Evolutionary conservation across 2,797 vertebrate species (phyloP), one percentile per base, ranked within the genome.

Genomic region (Poeciliopsis paucimaculata): DNA sequence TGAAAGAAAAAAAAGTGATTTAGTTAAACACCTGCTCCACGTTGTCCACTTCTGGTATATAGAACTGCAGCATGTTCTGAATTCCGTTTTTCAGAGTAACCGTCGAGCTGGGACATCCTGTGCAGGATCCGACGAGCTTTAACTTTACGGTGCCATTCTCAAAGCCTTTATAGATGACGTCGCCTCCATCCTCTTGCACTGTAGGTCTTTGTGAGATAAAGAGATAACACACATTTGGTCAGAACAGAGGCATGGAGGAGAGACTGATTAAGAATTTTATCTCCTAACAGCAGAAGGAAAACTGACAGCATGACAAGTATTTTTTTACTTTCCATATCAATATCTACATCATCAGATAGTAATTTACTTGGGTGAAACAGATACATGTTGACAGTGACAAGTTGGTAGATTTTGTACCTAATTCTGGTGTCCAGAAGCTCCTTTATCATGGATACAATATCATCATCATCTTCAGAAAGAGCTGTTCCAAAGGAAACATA

Each of bases 51-150:
- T 97, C 96, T 23, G 96, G 96, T 79, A 97, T 92, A 82, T 97
- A 97, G 89, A 97, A 97, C 88, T 96, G 95, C 82, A 97, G 83
- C 96, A 97, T 97, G 90, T 97, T 97, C 91, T 96, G 95, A 86
- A 97, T 96, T 47, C 96, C 96, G 4, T 93, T 96, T 82, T 83
- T 95, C 75, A 97, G 88, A 1, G 96, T 97, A 43, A 96, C 94
- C 0, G 95, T 92, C 8, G 96, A 96, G 83, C 96, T 96, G 31
- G 96, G 96, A 82, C 96, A 97, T 0, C 96, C 96, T 43, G 96
- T 96, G 88, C 96, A 97, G 76, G 96, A 96, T 16, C 96, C 96
- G 18, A 96, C 94, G 73, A 97, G 90, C 88, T 96, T 96, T 80
- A 97, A 87, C 86, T 96, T 95, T 62, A 97, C 96, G 0, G 92